Evolutionary conservation across 2,888 invertebrate species (phyloP).

Genomic region (Muscina levida): DNA sequence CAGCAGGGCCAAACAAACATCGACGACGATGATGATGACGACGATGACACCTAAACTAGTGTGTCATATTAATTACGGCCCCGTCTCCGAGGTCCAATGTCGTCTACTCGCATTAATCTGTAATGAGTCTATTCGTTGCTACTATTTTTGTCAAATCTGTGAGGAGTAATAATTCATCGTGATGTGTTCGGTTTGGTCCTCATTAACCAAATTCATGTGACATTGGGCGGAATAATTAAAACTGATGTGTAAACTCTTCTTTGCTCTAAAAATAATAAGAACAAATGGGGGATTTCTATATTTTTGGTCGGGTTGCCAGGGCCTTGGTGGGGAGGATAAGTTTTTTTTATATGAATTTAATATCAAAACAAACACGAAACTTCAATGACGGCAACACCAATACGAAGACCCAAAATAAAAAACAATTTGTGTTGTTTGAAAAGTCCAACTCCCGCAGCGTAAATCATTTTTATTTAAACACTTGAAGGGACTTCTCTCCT

Average conservation of each 20-base stretch:
- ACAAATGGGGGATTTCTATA: constrained; percentile 31
- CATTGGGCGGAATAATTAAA: constrained; percentile 12
- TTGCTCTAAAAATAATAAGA: constrained; percentile 24
- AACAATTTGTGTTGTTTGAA: constrained; percentile 38
- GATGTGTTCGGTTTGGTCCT: constrained; percentile 18
- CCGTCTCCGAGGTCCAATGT: constrained; percentile 12
- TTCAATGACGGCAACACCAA: constrained; percentile 34
- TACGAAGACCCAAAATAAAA: constrained; percentile 35
- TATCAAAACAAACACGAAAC: constrained; percentile 54
- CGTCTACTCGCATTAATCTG: constrained; percentile 11
- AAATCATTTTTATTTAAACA: constrained; percentile 64
- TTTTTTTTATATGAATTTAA: constrained; percentile 56
- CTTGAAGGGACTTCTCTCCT: constrained; percentile 60
- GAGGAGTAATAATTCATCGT: constrained; percentile 26
- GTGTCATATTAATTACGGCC: constrained; percentile 20
- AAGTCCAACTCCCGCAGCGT: constrained; percentile 64
- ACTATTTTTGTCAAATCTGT: constrained; percentile 23
- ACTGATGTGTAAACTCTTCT: background rate
- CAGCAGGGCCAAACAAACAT: background rate
- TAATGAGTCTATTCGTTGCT: constrained; percentile 5
- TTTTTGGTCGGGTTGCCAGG: background rate
- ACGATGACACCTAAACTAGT: constrained; percentile 19
- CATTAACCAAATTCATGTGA: constrained; percentile 8
- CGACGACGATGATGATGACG: too few relatives aligned
- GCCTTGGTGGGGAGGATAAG: background rate